These are phyloP conservation scores for Dryocosmus kuriphilus DNA, from an alignment of 2,888 invertebrate genomes.

Conservation along the genomic window DNA sequence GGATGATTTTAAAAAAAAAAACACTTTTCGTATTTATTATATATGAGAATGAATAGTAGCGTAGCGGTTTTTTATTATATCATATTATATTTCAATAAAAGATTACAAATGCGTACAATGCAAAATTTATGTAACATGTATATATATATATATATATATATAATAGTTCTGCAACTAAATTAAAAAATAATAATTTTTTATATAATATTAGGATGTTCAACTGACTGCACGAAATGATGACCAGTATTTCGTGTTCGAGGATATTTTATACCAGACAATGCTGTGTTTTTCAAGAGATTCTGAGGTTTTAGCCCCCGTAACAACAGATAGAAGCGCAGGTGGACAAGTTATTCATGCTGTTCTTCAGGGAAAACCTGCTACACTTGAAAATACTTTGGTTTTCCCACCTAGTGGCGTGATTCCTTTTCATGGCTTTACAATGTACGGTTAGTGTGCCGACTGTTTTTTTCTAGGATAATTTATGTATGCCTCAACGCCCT, in stretches of 20 bases:
- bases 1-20: not conserved
- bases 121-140: no score
- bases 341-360: constrained; percentile 85
- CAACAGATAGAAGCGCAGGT: constrained; percentile 78
- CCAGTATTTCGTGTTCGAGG: constrained; percentile 98
- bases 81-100: no score
- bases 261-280: constrained; percentile 94
- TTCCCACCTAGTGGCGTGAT: constrained; percentile 97
- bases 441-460: constrained; percentile 88
- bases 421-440: constrained; percentile 97
- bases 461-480: not conserved
- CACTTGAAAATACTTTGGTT: constrained; percentile 84
- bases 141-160: no score
- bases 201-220: constrained; percentile 87
- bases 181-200: not conserved
- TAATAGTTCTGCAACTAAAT: no score
- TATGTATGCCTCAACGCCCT: not conserved
- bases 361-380: constrained; percentile 85
- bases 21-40: no score
- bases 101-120: no score
- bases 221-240: constrained; percentile 98
- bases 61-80: no score
- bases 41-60: no score
- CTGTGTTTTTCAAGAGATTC: constrained; percentile 95
- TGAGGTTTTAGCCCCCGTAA: constrained; percentile 86